Conservation (phyloP, 2,797 vertebrate species). For the Etheostoma perlongum region DNA sequence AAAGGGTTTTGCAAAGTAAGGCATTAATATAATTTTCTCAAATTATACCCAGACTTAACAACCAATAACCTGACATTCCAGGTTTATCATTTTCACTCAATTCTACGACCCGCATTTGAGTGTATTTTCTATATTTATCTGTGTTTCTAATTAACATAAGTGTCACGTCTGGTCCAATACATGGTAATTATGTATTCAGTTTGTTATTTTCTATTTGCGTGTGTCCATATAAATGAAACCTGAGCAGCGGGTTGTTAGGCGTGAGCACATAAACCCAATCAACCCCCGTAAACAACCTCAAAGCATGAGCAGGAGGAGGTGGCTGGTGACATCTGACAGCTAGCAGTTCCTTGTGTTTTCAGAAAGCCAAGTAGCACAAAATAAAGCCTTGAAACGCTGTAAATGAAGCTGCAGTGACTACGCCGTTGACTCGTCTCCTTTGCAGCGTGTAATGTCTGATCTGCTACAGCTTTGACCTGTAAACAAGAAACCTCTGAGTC, state of each 20-base stretch:
- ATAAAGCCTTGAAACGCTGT: conserved; percentile 8
- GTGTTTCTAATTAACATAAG: not conserved
- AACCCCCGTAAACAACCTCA: conserved; percentile 4
- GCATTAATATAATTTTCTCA: not conserved
- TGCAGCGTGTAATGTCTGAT: conserved; percentile 46
- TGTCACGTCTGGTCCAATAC: not conserved
- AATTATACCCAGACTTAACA: not conserved
- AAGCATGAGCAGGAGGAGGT: not conserved
- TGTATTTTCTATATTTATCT: not conserved
- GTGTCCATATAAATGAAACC: conserved; percentile 20
- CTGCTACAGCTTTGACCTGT: conserved; percentile 40
- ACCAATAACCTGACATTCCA: not conserved
- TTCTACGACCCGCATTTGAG: not conserved
- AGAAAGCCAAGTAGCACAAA: conserved; percentile 13
- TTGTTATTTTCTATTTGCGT: not conserved
- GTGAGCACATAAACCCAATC: conserved; percentile 11
- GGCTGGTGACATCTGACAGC: conserved; percentile 33
- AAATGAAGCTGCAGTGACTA: conserved; percentile 31
- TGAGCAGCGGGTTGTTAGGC: conserved; percentile 9
- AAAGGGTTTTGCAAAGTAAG: not conserved
- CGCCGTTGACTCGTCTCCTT: conserved; percentile 32
- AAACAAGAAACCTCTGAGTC: conserved; percentile 43
- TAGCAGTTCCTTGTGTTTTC: conserved; percentile 17
- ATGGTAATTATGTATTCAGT: not conserved
- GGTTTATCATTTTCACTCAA: not conserved